Percentiles rank a stretch among this genome's conserved stretches.
phyloP scores from a whole-genome alignment of 2,888 invertebrate genomes.

The Anarsia innoxiella region DNA sequence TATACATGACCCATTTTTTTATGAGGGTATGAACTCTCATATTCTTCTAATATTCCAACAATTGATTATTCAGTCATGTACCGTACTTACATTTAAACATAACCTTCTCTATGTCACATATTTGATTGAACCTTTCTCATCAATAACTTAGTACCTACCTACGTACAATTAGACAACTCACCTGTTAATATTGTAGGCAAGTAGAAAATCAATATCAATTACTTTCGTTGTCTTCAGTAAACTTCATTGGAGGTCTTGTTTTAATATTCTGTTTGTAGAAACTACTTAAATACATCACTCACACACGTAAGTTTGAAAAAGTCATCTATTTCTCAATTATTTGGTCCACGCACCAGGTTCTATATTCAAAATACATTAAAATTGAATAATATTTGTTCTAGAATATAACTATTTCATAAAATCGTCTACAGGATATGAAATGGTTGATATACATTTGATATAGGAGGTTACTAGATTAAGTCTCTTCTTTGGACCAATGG shows the following conservation, averaged over 20 bases:
- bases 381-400: no score
- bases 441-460: constrained; percentile 38
- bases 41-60: no score
- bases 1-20: no score
- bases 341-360: constrained; percentile 45
- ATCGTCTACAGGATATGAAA: constrained; percentile 29
- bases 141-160: no score
- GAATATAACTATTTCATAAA: constrained; percentile 25
- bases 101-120: no score
- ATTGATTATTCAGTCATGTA: no score
- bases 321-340: constrained; percentile 22
- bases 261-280: constrained; percentile 18
- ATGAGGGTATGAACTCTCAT: no score
- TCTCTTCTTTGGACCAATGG: constrained; percentile 61
- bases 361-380: constrained; percentile 20
- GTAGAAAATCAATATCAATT: constrained; percentile 42
- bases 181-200: constrained; percentile 33
- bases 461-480: constrained; percentile 44
- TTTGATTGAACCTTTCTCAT: no score
- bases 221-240: constrained; percentile 33
- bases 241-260: constrained; percentile 18
- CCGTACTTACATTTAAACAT: no score
- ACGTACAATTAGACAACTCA: constrained; percentile 26
- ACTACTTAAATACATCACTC: constrained; percentile 40
- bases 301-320: constrained; percentile 1